Evolutionary conservation across 23 tunicate genomes (phyloP).

Genomic region (Corella eumyota): DNA sequence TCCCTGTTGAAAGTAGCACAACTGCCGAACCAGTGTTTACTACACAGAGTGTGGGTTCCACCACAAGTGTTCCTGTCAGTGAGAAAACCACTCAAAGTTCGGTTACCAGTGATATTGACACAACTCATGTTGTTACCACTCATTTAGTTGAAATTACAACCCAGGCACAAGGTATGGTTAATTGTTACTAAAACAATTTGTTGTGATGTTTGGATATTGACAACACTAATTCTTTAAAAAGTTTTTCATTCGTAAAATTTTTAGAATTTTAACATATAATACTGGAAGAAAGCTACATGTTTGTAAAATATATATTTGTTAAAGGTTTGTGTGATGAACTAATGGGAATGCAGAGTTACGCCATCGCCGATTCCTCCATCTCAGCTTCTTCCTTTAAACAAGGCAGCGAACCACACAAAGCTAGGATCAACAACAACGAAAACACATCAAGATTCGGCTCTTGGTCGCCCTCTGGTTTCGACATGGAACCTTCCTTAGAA

Average conservation of each 20-base stretch:
- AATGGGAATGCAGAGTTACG: slow-evolving; percentile 63
- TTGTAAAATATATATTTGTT: no score
- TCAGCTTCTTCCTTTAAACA: slow-evolving; percentile 42
- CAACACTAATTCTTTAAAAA: no score
- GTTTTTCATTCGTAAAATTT: no score
- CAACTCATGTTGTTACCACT: no score
- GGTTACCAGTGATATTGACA: no score
- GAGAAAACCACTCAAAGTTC: slow-evolving; percentile 3
- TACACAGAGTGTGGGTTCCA: background rate
- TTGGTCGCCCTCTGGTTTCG: slow-evolving; percentile 57
- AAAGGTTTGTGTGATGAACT: slow-evolving; percentile 72
- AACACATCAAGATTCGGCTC: slow-evolving; percentile 5
- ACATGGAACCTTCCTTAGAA: slow-evolving; percentile 48
- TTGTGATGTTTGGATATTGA: no score
- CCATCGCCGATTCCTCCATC: slow-evolving; percentile 26
- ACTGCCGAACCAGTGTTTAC: background rate
- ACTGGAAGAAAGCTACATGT: no score
- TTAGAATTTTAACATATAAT: no score
- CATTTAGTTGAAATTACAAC: no score
- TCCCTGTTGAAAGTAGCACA: slow-evolving; percentile 1
- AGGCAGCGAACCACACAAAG: slow-evolving; percentile 40
- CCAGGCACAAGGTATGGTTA: no score
- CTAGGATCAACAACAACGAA: slow-evolving; percentile 10
- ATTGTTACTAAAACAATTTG: no score
- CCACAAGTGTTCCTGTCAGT: background rate